Evolutionary conservation across 2,888 invertebrate species (phyloP).

Genomic region (Julus scandinavius): DNA sequence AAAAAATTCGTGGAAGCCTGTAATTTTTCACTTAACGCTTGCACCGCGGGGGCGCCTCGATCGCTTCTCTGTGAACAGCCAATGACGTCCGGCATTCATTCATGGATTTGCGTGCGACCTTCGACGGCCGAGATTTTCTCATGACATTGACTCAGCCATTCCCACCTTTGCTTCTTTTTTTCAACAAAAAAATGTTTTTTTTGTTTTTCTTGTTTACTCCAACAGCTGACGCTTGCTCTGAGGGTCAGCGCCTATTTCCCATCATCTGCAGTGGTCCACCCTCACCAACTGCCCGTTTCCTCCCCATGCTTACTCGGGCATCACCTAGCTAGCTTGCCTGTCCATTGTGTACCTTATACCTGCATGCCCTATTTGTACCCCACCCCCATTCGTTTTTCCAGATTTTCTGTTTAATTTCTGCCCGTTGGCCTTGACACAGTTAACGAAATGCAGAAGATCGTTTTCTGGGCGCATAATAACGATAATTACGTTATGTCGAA

Average conservation of each 20-base stretch:
- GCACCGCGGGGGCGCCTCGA: not conserved
- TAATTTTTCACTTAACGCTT: not conserved
- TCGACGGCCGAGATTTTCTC: constrained; percentile 54
- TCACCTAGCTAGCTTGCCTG: not conserved
- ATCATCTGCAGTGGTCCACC: constrained; percentile 26
- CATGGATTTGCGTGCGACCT: constrained; percentile 53
- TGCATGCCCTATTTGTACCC: not conserved
- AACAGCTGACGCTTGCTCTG: constrained; percentile 23
- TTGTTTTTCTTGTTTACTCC: constrained; percentile 34
- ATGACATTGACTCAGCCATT: constrained; percentile 55
- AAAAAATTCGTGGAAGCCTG: not conserved
- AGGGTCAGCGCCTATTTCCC: not conserved
- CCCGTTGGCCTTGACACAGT: constrained; percentile 48
- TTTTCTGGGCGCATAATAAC: not conserved
- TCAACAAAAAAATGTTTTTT: too few relatives aligned
- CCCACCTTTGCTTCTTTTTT: constrained; percentile 37
- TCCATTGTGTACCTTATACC: not conserved
- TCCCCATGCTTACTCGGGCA: constrained; percentile 29
- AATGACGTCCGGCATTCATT: constrained; percentile 26
- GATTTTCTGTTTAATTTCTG: not conserved
- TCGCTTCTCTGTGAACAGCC: not conserved
- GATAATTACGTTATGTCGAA: not conserved
- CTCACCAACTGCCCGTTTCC: constrained; percentile 32
- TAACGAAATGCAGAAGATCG: constrained; percentile 29
- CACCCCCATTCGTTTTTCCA: not conserved